Evolutionary conservation across 2,113 vertebrate species (phyloP).

Genomic region (Suncus etruscus): DNA sequence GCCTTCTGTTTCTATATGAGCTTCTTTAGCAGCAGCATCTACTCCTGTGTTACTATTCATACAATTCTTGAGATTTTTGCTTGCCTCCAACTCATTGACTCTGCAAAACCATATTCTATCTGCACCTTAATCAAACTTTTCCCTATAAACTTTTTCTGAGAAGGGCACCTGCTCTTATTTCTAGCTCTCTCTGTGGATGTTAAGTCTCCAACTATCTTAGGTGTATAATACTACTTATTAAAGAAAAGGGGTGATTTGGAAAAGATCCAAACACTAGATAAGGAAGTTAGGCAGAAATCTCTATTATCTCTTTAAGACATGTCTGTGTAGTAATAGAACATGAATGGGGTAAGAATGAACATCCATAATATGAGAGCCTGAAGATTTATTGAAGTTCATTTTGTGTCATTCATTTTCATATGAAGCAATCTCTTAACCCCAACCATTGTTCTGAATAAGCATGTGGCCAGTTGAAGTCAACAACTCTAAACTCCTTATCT

Average conservation of each 20-base stretch:
- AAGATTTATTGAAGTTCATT: neutral
- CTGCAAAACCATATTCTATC: neutral
- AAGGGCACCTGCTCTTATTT: neutral
- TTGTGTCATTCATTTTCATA: neutral
- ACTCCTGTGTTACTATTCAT: neutral
- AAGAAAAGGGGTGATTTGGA: constrained; percentile 8
- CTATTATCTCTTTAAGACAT: neutral
- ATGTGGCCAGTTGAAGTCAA: neutral
- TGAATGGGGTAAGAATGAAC: neutral
- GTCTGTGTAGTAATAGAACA: neutral
- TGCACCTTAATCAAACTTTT: neutral
- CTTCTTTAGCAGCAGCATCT: neutral
- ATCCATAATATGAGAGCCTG: neutral
- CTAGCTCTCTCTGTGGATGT: constrained; percentile 28
- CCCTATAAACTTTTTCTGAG: neutral
- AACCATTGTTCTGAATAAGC: neutral
- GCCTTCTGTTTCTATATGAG: too few species aligned
- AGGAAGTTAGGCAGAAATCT: constrained; percentile 12
- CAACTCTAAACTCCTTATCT: too few species aligned
- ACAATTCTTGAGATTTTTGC: neutral
- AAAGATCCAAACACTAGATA: neutral
- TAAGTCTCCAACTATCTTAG: constrained; percentile 3
- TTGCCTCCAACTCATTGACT: constrained; percentile 9
- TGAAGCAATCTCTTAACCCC: neutral
- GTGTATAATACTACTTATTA: neutral